These are phyloP conservation scores for Protomyctophum bolini DNA, from an alignment of 2,113 vertebrate genomes.

Conservation along the genomic window DNA sequence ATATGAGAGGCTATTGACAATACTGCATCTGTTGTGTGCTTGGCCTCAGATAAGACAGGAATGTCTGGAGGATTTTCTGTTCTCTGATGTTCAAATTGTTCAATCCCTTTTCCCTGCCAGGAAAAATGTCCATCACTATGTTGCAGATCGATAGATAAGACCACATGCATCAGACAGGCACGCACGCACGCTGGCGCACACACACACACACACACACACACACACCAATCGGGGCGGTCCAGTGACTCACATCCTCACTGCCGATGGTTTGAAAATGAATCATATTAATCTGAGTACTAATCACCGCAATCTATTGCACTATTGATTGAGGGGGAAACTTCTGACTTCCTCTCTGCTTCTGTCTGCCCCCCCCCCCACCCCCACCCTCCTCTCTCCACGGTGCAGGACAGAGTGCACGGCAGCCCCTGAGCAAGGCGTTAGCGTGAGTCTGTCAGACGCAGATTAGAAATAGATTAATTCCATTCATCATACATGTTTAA, in stretches of 20 bases:
- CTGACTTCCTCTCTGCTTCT: not conserved
- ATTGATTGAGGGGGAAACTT: slow-evolving; percentile 19
- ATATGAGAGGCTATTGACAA: slow-evolving; percentile 36
- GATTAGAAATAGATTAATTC: slow-evolving; percentile 67
- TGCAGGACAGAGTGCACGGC: not conserved
- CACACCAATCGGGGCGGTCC: slow-evolving; percentile 17
- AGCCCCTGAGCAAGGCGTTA: slow-evolving; percentile 22
- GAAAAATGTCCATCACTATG: slow-evolving; percentile 50
- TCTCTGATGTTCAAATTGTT: slow-evolving; percentile 48
- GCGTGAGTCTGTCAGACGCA: slow-evolving; percentile 32
- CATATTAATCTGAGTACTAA: slow-evolving; percentile 19
- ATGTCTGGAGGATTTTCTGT: slow-evolving; percentile 29
- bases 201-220: slow-evolving; percentile 14
- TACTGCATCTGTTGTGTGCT: slow-evolving; percentile 28
- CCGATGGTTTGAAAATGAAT: slow-evolving; percentile 30
- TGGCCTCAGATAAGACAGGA: slow-evolving; percentile 51
- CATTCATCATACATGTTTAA: slow-evolving; percentile 62
- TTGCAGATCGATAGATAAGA: slow-evolving; percentile 51
- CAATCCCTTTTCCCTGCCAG: slow-evolving; percentile 38
- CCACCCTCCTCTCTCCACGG: not conserved
- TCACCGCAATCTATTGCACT: slow-evolving; percentile 11
- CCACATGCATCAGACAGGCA: not conserved
- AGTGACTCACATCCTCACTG: slow-evolving; percentile 33
- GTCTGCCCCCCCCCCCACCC: not conserved
- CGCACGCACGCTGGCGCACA: not conserved